phyloP scores from a whole-genome alignment of 2,113 vertebrate species.

The Noctilio leporinus region DNA sequence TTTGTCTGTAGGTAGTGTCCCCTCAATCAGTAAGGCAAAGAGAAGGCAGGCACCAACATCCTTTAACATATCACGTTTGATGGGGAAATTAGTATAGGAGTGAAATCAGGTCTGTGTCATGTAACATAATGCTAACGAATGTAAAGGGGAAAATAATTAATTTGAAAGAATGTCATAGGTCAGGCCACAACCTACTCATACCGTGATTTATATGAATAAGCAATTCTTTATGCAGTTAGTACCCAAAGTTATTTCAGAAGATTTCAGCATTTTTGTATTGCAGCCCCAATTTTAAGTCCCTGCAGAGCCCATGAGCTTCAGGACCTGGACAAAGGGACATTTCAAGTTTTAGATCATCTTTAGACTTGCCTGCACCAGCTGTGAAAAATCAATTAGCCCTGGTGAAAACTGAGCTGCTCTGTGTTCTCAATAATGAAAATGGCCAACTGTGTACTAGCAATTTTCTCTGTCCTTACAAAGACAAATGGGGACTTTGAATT shows the following conservation, averaged over 20 bases:
- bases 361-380: slow-evolving; percentile 70
- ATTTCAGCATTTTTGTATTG: slow-evolving; percentile 30
- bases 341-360: slow-evolving; percentile 69
- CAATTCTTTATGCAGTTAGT: background rate
- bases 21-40: background rate
- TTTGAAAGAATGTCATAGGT: background rate
- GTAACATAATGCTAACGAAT: slow-evolving; percentile 31
- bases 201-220: background rate
- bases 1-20: background rate
- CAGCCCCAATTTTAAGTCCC: slow-evolving; percentile 33
- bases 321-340: slow-evolving; percentile 56
- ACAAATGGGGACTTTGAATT: slow-evolving; percentile 63
- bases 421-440: slow-evolving; percentile 72
- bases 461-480: slow-evolving; percentile 69
- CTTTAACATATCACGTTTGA: background rate
- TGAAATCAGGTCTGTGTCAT: background rate
- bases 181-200: background rate
- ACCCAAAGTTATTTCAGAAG: slow-evolving; percentile 10
- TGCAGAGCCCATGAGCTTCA: slow-evolving; percentile 44
- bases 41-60: background rate
- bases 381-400: slow-evolving; percentile 79
- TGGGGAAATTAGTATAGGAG: background rate
- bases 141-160: background rate
- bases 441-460: slow-evolving; percentile 57
- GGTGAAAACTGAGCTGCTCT: slow-evolving; percentile 66